Base-by-base conservation (phyloP, 2,888 invertebrate species). In the Eupithecia tripunctaria region DNA sequence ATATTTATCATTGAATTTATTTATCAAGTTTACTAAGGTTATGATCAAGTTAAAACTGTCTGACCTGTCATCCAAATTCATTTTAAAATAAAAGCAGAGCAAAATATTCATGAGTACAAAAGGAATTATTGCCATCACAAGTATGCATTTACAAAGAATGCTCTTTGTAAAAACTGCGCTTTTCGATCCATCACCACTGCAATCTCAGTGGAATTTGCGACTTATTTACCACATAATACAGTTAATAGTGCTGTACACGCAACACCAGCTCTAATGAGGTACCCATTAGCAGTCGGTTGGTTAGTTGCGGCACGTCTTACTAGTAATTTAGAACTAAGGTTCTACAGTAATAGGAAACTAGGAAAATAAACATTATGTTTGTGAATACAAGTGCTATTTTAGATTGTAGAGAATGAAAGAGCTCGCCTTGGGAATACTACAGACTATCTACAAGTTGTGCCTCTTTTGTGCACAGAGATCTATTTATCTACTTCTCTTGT, bases 211-310 rank as follows among this genome's bases (percentile, higher is more conserved):
- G 38, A 70, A 70, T 73, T 72, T 71, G 71, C 68, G 71, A 78
- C 76, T 77, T 78, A 77, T 80, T 76, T 77, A 78, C 76, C 59
- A 75, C 74, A 78, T 74, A 77, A 75, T 73, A 68, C 75, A 66
- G 78, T 76, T 76, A 79, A 78, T 78, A 79, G 75, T 75, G 70
- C 75, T 73, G 70, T 72, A 73, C 79, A 78, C 79, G 79, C 78
- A 75, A 79, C 73, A 43, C 72, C 64, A 60, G 64, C 69, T 71
- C 75, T 80, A 80, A 80, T 80, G 79, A 80, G 76, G 68, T 68
- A 71, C 72, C 73, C 77, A 78, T 80, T 78, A 77, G 74, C 72
- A 73, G 77, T 68, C 70, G 65, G 75, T 75, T 74, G 78, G 77
- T 75, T 70, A 75, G 76, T 72, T 74, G 70, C 78, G 72, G 74